A percentile compares a stretch with the other conserved stretches of the same genome.
These are phyloP conservation scores for Tenthredo notha DNA, from an alignment of 2,888 invertebrate species.

Conservation along the genomic window DNA sequence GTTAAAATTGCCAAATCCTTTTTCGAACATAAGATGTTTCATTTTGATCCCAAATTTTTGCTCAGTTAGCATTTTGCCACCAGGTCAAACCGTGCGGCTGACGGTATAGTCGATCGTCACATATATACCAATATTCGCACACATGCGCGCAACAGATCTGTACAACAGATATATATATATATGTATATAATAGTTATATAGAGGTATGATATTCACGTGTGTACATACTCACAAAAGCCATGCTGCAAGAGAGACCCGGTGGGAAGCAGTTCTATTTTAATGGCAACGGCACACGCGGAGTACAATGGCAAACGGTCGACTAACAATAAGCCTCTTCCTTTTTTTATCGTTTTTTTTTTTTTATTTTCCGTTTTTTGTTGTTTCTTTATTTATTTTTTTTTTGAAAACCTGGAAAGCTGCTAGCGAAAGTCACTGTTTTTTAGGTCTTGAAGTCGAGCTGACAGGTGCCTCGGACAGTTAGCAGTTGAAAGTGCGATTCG, in stretches of 20 bases:
- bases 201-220: not conserved
- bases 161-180: not conserved
- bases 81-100: slow-evolving; percentile 3
- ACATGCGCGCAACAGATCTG: not conserved
- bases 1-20: not conserved
- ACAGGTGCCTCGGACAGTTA: slow-evolving; percentile 45
- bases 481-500: slow-evolving; percentile 32
- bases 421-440: slow-evolving; percentile 2
- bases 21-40: not conserved
- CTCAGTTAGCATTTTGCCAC: not conserved
- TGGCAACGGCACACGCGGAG: slow-evolving; percentile 36
- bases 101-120: not conserved
- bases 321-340: not conserved
- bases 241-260: not conserved
- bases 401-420: not conserved
- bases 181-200: no score
- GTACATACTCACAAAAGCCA: not conserved
- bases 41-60: not conserved
- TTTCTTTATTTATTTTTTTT: not conserved
- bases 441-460: slow-evolving; percentile 24
- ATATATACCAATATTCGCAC: not conserved
- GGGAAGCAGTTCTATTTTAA: slow-evolving; percentile 44
- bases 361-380: not conserved
- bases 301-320: slow-evolving; percentile 47
- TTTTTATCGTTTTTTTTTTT: not conserved